These are phyloP conservation scores for Epinotia brunnichana DNA, from an alignment of 2,888 invertebrate species.

Conservation along the genomic window DNA sequence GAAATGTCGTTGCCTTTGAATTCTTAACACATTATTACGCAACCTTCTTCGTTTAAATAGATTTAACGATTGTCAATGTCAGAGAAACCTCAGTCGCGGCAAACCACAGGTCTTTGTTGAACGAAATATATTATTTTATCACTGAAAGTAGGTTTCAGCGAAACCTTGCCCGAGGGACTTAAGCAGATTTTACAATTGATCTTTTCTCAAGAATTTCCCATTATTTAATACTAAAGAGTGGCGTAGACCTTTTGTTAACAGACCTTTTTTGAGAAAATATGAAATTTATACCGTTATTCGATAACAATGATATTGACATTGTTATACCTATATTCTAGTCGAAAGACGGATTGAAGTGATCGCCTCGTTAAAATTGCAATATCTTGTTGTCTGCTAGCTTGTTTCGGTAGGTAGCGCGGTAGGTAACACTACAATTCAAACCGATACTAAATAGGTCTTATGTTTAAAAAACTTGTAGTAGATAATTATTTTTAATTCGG, in stretches of 20 bases:
- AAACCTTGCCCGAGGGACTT: slow-evolving; percentile 38
- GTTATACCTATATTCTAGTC: not conserved
- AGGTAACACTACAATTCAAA: no score
- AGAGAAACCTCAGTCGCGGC: slow-evolving; percentile 32
- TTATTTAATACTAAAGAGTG: slow-evolving; percentile 28
- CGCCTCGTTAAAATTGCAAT: no score
- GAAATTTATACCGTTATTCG: not conserved
- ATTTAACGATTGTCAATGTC: slow-evolving; percentile 37
- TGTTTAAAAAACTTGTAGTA: no score
- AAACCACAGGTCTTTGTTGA: slow-evolving; percentile 39
- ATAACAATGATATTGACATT: slow-evolving; percentile 4
- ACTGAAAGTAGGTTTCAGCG: slow-evolving; percentile 22
- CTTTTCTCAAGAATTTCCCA: slow-evolving; percentile 21
- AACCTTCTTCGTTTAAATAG: slow-evolving; percentile 24
- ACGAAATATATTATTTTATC: slow-evolving; percentile 41
- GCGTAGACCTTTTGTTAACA: slow-evolving; percentile 16
- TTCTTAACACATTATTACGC: slow-evolving; percentile 24
- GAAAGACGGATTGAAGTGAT: no score
- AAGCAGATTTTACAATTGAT: slow-evolving; percentile 35
- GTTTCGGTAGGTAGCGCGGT: no score
- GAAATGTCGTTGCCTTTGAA: not conserved
- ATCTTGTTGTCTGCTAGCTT: no score
- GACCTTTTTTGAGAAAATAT: slow-evolving; percentile 15
- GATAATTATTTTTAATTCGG: no score
- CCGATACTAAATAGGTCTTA: no score